Evolutionary conservation across 2,113 vertebrate species (phyloP).

Genomic region (Pachyramphus minor): DNA sequence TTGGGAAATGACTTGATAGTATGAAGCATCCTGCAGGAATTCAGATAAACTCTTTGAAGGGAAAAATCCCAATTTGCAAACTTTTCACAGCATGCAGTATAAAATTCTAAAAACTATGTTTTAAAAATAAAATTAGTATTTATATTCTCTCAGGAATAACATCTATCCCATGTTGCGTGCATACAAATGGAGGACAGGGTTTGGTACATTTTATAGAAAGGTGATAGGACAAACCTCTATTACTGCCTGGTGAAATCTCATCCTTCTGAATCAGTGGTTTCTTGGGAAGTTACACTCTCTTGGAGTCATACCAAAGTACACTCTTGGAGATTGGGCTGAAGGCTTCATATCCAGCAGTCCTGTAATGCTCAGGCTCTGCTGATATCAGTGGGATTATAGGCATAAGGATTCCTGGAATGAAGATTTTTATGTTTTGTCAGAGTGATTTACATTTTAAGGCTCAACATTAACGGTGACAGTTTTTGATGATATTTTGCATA

Average conservation of each 20-base stretch:
- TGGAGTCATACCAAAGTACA: not conserved
- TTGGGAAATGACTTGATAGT: not conserved
- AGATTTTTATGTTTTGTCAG: not conserved
- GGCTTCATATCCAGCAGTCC: not conserved
- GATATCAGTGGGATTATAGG: not conserved
- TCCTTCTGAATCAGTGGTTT: not conserved
- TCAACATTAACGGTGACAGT: accelerated
- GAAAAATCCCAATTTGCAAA: not conserved
- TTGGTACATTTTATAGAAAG: not conserved
- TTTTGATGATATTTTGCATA: not conserved
- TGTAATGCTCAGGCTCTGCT: not conserved
- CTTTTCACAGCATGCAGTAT: not conserved
- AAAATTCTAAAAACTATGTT: not conserved
- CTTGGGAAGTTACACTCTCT: not conserved
- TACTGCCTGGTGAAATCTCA: not conserved
- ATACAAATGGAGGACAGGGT: not conserved
- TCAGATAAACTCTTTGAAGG: not conserved
- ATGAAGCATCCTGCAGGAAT: not conserved
- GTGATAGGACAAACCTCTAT: not conserved
- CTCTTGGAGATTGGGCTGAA: not conserved
- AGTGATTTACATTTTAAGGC: not conserved
- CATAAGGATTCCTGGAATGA: not conserved
- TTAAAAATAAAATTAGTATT: not conserved
- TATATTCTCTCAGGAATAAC: not conserved
- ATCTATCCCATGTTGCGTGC: not conserved